These are phyloP conservation scores for Linurgus olivaceus DNA, from an alignment of 2,797 vertebrate species.

Conservation along the genomic window DNA sequence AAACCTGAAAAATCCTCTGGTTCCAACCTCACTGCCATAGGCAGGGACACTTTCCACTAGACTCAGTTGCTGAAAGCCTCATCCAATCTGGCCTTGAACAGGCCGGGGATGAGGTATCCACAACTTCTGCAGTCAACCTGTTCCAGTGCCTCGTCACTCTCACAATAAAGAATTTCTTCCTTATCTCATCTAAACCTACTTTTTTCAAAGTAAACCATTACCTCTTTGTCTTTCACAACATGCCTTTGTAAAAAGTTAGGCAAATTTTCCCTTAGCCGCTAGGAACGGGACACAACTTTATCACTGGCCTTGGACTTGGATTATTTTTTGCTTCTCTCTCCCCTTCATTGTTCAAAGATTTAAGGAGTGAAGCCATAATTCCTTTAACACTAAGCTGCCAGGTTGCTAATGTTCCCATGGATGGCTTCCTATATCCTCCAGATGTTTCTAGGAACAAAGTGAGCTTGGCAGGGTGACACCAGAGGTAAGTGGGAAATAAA, in stretches of 20 bases:
- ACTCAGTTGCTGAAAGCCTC: background rate
- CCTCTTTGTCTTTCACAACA: background rate
- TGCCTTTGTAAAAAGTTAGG: background rate
- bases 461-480: background rate
- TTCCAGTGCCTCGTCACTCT: background rate
- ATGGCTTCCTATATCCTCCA: background rate
- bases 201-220: background rate
- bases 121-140: background rate
- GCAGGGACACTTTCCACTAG: background rate
- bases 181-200: background rate
- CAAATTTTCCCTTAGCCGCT: background rate
- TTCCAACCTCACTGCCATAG: background rate
- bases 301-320: background rate
- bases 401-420: background rate
- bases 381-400: background rate
- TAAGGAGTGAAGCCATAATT: background rate
- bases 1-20: background rate
- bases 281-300: rapidly evolving
- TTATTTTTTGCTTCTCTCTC: background rate
- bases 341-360: background rate
- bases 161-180: background rate
- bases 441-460: background rate
- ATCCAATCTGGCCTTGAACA: background rate
- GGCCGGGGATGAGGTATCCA: background rate
- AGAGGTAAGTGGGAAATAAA: background rate